phyloP scores from a whole-genome alignment of 2,888 invertebrate genomes.

The Sesia bembeciformis region DNA sequence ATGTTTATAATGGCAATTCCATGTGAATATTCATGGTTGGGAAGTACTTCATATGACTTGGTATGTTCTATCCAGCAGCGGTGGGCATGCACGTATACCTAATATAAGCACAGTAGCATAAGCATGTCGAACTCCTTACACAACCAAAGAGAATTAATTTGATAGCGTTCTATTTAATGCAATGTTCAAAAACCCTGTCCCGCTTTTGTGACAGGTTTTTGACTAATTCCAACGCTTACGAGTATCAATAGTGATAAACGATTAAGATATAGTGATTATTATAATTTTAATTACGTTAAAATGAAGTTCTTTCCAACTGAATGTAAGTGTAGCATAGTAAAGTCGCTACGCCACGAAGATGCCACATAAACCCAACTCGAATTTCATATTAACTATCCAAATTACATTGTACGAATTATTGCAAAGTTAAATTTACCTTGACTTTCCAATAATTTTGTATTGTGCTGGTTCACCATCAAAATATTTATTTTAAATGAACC shows the following conservation, averaged over 20 bases:
- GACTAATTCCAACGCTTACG: slow-evolving; percentile 3
- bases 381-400: slow-evolving; percentile 36
- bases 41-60: slow-evolving; percentile 2
- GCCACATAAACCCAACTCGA: slow-evolving; percentile 44
- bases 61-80: not conserved
- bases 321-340: slow-evolving; percentile 11
- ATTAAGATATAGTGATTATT: not conserved
- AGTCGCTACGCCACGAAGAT: slow-evolving; percentile 38
- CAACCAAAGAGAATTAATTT: not conserved
- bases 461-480: slow-evolving; percentile 22
- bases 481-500: slow-evolving; percentile 24
- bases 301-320: slow-evolving; percentile 4
- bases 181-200: not conserved
- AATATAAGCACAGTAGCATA: not conserved
- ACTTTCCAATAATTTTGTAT: slow-evolving; percentile 39
- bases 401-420: slow-evolving; percentile 57
- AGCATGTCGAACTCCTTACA: not conserved
- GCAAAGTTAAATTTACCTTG: slow-evolving; percentile 43
- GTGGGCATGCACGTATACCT: not conserved
- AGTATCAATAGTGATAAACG: not conserved
- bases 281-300: not conserved
- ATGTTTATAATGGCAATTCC: slow-evolving; percentile 41
- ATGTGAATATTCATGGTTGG: slow-evolving; percentile 6
- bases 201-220: slow-evolving; percentile 11
- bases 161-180: not conserved